Evolutionary conservation across 2,113 vertebrate species (phyloP).

Genomic region (Lipophrys pholis): DNA sequence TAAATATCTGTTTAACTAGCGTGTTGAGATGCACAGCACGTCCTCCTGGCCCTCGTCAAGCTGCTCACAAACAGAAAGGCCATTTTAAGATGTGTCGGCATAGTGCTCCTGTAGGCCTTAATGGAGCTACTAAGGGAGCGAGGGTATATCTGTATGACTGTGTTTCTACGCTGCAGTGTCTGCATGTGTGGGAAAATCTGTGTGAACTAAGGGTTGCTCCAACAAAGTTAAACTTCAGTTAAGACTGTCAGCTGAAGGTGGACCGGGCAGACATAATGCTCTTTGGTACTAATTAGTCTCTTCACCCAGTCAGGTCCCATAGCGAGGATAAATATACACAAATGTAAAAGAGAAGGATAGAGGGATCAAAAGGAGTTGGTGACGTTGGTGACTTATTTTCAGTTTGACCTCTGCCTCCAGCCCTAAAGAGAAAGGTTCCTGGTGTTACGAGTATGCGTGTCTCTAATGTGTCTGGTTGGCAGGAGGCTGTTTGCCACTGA

Average conservation of each 20-base stretch:
- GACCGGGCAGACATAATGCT: conserved; percentile 47
- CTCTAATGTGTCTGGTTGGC: conserved; percentile 68
- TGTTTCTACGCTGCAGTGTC: conserved; percentile 1
- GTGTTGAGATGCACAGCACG: conserved; percentile 52
- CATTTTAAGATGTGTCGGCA: conserved; percentile 14
- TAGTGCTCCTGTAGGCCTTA: conserved; percentile 21
- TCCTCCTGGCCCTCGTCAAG: conserved; percentile 45
- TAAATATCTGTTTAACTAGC: conserved; percentile 68
- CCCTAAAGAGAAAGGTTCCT: conserved; percentile 69
- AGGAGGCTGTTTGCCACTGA: conserved; percentile 70
- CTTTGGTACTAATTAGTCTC: conserved; percentile 67
- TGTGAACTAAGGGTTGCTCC: conserved; percentile 26
- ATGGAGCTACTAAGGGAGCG: not conserved
- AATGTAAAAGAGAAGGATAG: conserved; percentile 52
- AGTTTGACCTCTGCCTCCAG: conserved; percentile 79
- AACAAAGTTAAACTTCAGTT: conserved; percentile 73
- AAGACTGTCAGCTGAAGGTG: conserved; percentile 69
- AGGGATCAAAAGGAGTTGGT: conserved; percentile 49
- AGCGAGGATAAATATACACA: conserved; percentile 73
- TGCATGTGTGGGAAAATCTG: conserved; percentile 24
- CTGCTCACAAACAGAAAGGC: conserved; percentile 25
- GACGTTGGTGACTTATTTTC: conserved; percentile 74
- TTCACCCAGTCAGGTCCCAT: conserved; percentile 56
- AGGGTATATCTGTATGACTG: not conserved
- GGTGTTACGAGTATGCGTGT: conserved; percentile 38